Percentiles rank a stretch among this genome's conserved stretches.
phyloP scores from a whole-genome alignment of 2,888 invertebrate species.

The Ochropleura leucogaster region DNA sequence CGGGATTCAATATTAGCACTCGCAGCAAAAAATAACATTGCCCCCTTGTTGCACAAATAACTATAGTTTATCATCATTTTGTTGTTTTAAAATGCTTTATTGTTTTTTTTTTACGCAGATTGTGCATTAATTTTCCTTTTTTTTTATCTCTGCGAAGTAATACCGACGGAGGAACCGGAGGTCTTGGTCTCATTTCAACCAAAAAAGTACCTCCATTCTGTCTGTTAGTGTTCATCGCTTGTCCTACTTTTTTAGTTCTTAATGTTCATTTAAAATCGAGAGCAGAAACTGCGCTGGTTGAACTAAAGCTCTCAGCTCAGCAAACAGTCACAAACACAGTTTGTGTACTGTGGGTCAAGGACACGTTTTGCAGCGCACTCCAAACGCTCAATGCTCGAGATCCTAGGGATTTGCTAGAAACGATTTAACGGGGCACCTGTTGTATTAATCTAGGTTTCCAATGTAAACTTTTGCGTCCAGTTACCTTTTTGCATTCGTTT shows the following conservation, averaged over 20 bases:
- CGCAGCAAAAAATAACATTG: no score
- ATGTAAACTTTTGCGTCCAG: conserved; percentile 11
- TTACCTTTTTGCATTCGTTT: not conserved
- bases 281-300: not conserved
- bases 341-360: conserved; percentile 3
- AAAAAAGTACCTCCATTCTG: not conserved
- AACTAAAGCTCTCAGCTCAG: conserved; percentile 29
- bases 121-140: not conserved
- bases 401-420: conserved; percentile 10
- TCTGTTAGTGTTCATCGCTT: not conserved
- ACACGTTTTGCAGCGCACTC: conserved; percentile 7
- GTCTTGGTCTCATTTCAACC: not conserved
- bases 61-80: no score
- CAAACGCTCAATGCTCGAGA: conserved; percentile 3
- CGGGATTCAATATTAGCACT: no score
- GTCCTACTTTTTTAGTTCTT: not conserved
- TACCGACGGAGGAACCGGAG: not conserved
- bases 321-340: conserved; percentile 20
- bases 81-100: not conserved
- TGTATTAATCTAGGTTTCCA: conserved; percentile 1
- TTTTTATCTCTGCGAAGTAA: not conserved
- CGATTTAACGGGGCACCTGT: not conserved
- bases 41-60: no score
- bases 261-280: not conserved
- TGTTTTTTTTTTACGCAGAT: not conserved